phyloP scores from a whole-genome alignment of 2,113 vertebrate genomes.

The Varanus salvator region DNA sequence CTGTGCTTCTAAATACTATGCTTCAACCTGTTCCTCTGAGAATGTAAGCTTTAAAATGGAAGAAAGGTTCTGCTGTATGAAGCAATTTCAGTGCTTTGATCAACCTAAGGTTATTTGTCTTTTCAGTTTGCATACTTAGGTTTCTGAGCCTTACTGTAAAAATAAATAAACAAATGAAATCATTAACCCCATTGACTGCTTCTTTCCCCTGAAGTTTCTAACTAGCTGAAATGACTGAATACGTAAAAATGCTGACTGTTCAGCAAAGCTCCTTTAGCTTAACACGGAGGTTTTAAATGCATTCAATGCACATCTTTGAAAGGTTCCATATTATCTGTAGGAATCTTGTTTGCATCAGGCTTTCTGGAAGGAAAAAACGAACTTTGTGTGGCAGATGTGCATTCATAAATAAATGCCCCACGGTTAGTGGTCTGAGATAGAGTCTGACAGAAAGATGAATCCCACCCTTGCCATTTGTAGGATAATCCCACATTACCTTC shows the following conservation, averaged over 20 bases:
- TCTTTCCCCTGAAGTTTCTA: background rate
- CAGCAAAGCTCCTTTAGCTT: constrained; percentile 34
- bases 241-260: background rate
- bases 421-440: background rate
- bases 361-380: constrained; percentile 1
- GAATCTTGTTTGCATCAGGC: background rate
- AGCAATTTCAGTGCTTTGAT: background rate
- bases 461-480: background rate
- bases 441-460: background rate
- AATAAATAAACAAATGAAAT: background rate
- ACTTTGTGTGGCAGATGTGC: background rate
- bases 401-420: background rate
- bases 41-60: constrained; percentile 35
- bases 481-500: background rate
- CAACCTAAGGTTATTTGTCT: constrained; percentile 21
- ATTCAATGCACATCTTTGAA: background rate
- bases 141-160: constrained; percentile 14
- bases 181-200: constrained; percentile 3
- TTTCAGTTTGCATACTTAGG: background rate
- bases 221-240: constrained; percentile 6
- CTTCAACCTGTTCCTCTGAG: constrained; percentile 52
- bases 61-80: constrained; percentile 32
- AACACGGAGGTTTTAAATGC: background rate
- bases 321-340: background rate
- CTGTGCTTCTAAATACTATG: constrained; percentile 57